Percentiles rank a stretch among this genome's conserved stretches.
Evolutionary conservation across 2,113 vertebrate genomes (phyloP).

Genomic region (Crypturellus undulatus): DNA sequence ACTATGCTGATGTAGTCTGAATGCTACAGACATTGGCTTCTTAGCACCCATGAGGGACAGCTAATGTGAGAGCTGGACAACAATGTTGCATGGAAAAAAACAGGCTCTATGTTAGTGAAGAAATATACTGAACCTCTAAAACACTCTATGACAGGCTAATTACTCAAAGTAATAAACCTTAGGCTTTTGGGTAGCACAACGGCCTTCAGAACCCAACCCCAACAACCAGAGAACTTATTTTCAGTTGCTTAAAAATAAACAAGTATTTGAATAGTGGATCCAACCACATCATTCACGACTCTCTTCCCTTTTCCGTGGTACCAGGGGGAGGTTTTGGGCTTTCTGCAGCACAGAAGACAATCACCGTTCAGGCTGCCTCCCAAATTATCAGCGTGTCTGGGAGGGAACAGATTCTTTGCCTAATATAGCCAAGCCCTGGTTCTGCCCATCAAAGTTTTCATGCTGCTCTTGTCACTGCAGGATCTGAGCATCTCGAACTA

Average conservation of each 20-base stretch:
- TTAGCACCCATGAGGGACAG: not conserved
- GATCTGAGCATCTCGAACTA: not conserved
- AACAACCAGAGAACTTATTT: constrained; percentile 48
- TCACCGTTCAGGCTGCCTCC: not conserved
- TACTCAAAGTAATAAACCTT: not conserved
- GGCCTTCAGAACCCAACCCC: not conserved
- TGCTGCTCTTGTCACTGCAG: not conserved
- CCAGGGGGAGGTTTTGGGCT: not conserved
- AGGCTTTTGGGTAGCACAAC: not conserved
- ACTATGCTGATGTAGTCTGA: not conserved
- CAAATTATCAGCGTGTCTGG: constrained; percentile 30
- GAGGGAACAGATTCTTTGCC: constrained; percentile 36
- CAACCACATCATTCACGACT: not conserved
- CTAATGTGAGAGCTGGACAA: not conserved
- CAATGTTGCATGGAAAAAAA: not conserved
- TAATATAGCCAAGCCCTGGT: constrained; percentile 38
- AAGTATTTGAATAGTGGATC: constrained; percentile 22
- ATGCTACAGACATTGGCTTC: not conserved
- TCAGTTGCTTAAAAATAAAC: constrained; percentile 45
- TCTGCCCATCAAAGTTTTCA: constrained; percentile 31
- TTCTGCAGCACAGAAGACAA: not conserved
- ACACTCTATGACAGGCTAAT: not conserved
- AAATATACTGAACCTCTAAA: not conserved
- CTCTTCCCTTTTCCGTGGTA: not conserved
- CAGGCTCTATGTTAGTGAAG: not conserved